phyloP scores from a whole-genome alignment of 2,113 vertebrate genomes.

The Cyrtonyx montezumae region DNA sequence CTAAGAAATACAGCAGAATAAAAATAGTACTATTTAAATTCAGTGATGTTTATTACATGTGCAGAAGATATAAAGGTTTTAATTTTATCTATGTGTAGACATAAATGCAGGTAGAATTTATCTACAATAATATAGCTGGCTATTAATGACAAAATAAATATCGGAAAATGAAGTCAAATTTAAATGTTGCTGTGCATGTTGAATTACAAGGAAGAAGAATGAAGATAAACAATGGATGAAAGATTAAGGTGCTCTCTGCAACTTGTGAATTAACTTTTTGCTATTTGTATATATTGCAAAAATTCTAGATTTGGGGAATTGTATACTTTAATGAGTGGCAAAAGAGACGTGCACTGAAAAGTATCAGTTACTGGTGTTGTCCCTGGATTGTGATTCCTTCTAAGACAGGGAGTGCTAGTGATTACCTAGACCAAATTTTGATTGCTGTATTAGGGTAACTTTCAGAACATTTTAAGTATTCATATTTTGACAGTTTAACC shows the following conservation, averaged over 20 bases:
- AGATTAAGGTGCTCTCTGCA: not conserved
- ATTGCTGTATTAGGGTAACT: not conserved
- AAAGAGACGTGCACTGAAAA: not conserved
- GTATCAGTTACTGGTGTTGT: not conserved
- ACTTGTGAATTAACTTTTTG: not conserved
- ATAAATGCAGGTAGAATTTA: not conserved
- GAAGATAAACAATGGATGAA: not conserved
- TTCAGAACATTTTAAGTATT: not conserved
- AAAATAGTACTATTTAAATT: not conserved
- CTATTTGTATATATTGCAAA: not conserved
- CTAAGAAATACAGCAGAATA: not conserved
- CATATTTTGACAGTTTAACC: not conserved
- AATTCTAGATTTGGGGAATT: not conserved
- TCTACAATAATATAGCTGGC: not conserved
- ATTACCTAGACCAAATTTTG: not conserved
- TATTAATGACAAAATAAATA: not conserved
- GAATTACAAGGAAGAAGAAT: not conserved
- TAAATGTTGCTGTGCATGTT: rapidly evolving
- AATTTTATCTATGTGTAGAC: too few relatives aligned
- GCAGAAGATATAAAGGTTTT: not conserved
- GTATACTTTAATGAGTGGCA: not conserved
- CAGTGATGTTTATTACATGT: not conserved
- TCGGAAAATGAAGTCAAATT: too few relatives aligned
- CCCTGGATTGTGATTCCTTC: not conserved
- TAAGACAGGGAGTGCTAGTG: not conserved